These are phyloP conservation scores for Creontiades dilutus DNA, from an alignment of 2,888 invertebrate species.

Conservation along the genomic window DNA sequence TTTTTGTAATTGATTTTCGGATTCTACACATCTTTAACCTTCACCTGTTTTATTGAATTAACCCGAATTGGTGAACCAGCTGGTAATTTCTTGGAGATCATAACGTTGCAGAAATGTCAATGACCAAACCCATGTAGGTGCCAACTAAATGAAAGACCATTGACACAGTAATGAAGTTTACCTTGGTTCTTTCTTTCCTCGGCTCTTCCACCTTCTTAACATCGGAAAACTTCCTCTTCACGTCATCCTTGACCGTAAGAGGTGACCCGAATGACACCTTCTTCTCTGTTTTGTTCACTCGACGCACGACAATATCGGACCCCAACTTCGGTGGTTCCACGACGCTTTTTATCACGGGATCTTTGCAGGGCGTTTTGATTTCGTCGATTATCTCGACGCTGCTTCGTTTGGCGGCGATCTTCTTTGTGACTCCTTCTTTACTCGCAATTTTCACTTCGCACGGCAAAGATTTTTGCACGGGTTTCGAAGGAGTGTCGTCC, in stretches of 20 bases:
- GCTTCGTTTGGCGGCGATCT: not conserved
- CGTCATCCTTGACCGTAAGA: not conserved
- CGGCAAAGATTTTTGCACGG: not conserved
- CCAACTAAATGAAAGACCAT: too few species aligned
- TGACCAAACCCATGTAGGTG: too few species aligned
- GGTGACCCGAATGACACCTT: conserved; percentile 5
- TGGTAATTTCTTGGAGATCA: too few species aligned
- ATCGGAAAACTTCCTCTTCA: conserved; percentile 1
- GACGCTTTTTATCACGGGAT: not conserved
- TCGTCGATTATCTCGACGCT: conserved; percentile 47
- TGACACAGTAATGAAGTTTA: not conserved
- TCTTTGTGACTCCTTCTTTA: not conserved
- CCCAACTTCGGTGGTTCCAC: conserved; percentile 2
- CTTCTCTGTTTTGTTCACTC: conserved; percentile 19
- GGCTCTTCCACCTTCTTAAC: not conserved
- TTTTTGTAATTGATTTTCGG: too few species aligned
- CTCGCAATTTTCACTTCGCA: not conserved
- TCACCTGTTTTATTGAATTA: too few species aligned
- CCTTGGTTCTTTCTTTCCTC: conserved; percentile 13
- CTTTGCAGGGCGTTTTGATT: not conserved
- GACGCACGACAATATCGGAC: conserved; percentile 2
- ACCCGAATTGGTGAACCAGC: too few species aligned
- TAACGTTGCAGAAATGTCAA: too few species aligned
- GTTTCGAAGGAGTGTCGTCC: conserved; percentile 1
- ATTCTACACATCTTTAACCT: too few species aligned